Conservation (phyloP, 2,113 vertebrate genomes). For the Sinocyclocheilus rhinocerous region DNA sequence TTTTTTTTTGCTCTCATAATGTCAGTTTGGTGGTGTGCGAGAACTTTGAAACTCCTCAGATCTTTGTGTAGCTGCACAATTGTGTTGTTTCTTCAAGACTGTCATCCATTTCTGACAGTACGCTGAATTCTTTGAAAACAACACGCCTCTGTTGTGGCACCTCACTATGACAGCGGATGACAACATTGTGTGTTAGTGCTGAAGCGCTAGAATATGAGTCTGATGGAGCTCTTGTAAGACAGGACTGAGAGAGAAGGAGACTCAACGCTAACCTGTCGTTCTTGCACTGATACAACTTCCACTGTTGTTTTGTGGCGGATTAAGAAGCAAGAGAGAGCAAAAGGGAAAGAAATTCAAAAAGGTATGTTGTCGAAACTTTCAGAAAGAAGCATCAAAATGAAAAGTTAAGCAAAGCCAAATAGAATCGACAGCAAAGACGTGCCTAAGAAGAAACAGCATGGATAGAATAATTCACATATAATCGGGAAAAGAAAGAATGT, state of each 20-base stretch:
- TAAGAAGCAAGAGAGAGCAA: slow-evolving; percentile 14
- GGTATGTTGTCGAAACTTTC: too few relatives aligned
- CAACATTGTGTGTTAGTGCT: slow-evolving; percentile 56
- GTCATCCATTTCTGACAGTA: slow-evolving; percentile 63
- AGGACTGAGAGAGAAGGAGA: neutral
- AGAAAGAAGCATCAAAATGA: too few relatives aligned
- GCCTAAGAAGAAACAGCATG: slow-evolving; percentile 31
- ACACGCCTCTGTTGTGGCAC: slow-evolving; percentile 49
- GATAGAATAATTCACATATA: slow-evolving; percentile 30
- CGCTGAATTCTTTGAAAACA: slow-evolving; percentile 62
- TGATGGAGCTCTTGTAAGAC: slow-evolving; percentile 32
- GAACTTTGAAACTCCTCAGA: neutral
- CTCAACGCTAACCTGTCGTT: neutral
- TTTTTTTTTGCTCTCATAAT: slow-evolving; percentile 8
- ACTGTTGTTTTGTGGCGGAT: neutral
- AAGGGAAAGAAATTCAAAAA: slow-evolving; percentile 12
- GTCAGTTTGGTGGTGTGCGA: neutral
- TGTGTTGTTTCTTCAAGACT: slow-evolving; percentile 27
- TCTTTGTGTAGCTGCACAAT: slow-evolving; percentile 23
- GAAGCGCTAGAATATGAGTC: slow-evolving; percentile 48
- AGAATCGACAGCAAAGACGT: slow-evolving; percentile 25
- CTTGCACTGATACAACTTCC: neutral
- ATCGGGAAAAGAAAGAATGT: slow-evolving; percentile 42
- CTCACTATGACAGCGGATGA: slow-evolving; percentile 62
- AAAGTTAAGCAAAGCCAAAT: neutral